Evolutionary conservation across 2,113 vertebrate species (phyloP).

Genomic region (Tricholaema leucomelas): DNA sequence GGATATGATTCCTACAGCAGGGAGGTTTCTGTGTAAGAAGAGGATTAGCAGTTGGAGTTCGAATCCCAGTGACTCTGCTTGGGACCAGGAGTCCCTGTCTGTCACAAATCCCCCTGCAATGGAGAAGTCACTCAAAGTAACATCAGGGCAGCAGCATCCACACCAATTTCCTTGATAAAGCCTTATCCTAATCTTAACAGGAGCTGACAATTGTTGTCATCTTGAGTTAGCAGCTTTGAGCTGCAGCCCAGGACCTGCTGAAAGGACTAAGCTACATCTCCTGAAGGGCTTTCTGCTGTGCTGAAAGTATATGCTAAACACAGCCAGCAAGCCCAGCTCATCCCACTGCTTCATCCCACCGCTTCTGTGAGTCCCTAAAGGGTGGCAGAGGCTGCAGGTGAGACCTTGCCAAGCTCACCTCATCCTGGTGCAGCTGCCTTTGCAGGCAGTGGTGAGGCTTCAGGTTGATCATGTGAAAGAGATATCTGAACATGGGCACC

Average conservation of each 20-base stretch:
- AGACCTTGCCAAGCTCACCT: background rate
- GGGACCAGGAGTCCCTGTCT: background rate
- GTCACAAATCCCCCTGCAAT: background rate
- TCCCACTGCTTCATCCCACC: background rate
- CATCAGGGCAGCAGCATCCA: background rate
- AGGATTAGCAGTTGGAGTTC: background rate
- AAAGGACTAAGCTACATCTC: background rate
- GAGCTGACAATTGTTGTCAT: slow-evolving; percentile 50
- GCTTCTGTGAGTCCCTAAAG: background rate
- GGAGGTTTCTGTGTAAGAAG: background rate
- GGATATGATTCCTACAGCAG: background rate
- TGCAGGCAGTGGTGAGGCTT: background rate
- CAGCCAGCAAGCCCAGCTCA: background rate
- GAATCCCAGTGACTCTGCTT: accelerated
- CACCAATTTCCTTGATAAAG: slow-evolving; percentile 29
- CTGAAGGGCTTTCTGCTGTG: background rate
- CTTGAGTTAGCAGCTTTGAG: slow-evolving; percentile 10
- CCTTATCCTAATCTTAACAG: background rate
- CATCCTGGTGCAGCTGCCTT: accelerated
- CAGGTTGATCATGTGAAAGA: background rate
- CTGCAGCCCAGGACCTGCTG: background rate
- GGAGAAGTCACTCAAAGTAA: slow-evolving; percentile 21
- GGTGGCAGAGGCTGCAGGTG: background rate
- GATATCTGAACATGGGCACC: too few relatives aligned
- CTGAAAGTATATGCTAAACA: background rate